phyloP scores from a whole-genome alignment of 2,797 vertebrate species.

The Anguilla obscura region DNA sequence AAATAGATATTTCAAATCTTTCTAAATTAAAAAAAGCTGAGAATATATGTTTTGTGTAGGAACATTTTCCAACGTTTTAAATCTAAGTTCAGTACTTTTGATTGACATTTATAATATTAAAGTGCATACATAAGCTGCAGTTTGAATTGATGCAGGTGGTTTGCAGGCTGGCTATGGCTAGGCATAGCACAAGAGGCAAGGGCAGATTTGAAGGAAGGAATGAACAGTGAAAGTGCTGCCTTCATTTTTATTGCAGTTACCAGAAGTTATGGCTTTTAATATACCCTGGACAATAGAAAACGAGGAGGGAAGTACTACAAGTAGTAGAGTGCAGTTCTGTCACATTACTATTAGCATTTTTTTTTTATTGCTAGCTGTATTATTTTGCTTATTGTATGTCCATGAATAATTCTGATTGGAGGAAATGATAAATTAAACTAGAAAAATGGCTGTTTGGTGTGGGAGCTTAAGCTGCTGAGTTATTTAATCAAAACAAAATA shows the following conservation, averaged over 20 bases:
- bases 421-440: background rate
- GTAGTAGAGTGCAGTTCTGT: background rate
- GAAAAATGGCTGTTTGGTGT: background rate
- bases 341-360: background rate
- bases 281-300: background rate
- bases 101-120: too few species aligned
- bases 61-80: too few species aligned
- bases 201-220: background rate
- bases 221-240: background rate
- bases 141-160: background rate
- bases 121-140: background rate
- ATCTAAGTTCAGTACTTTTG: too few species aligned
- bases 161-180: too few species aligned
- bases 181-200: too few species aligned
- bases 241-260: background rate
- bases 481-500: conserved; percentile 8
- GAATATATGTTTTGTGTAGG: too few species aligned
- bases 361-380: background rate
- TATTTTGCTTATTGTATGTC: background rate
- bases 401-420: background rate
- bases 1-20: too few species aligned
- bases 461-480: background rate
- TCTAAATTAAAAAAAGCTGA: too few species aligned
- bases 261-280: background rate
- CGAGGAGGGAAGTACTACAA: background rate